Evolutionary conservation across 2,797 vertebrate species (phyloP).

Genomic region (Cetoscarus ocellatus): DNA sequence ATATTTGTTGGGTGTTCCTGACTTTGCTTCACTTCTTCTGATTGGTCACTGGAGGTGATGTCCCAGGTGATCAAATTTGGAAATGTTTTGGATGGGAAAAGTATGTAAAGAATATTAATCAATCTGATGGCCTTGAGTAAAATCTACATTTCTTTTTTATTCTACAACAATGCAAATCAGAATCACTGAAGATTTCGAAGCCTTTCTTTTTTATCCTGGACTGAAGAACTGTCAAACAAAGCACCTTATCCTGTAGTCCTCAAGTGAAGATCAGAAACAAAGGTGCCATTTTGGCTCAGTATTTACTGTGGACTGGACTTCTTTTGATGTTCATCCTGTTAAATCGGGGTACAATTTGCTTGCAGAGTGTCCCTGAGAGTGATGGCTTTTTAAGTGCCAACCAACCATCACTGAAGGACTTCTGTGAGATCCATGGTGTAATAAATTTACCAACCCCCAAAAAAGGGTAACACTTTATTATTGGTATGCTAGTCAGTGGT

Average conservation of each 20-base stretch:
- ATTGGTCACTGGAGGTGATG: constrained; percentile 70
- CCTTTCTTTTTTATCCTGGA: constrained; percentile 71
- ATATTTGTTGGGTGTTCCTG: constrained; percentile 52
- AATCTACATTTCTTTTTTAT: constrained; percentile 40
- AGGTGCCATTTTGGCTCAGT: constrained; percentile 42
- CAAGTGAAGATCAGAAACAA: constrained; percentile 15
- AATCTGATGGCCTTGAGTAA: constrained; percentile 56
- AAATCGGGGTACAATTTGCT: constrained; percentile 50
- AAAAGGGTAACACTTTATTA: too few relatives aligned
- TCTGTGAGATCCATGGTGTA: constrained; percentile 52
- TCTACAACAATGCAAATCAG: constrained; percentile 62
- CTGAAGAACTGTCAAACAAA: constrained; percentile 54
- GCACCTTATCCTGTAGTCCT: constrained; percentile 73
- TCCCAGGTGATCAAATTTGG: constrained; percentile 59
- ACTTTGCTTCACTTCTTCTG: constrained; percentile 46
- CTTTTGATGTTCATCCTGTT: constrained; percentile 50
- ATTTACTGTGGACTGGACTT: constrained; percentile 49
- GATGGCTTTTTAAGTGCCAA: constrained; percentile 73
- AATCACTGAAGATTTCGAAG: constrained; percentile 59
- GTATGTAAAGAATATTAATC: constrained; percentile 33
- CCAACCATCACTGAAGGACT: constrained; percentile 55
- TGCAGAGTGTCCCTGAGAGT: constrained; percentile 48
- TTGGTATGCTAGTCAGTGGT: too few relatives aligned
- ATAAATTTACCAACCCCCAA: constrained; percentile 23
- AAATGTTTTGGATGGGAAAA: constrained; percentile 23